Base-by-base conservation (phyloP, 2,888 invertebrate species). In the Noctua fimbriata region DNA sequence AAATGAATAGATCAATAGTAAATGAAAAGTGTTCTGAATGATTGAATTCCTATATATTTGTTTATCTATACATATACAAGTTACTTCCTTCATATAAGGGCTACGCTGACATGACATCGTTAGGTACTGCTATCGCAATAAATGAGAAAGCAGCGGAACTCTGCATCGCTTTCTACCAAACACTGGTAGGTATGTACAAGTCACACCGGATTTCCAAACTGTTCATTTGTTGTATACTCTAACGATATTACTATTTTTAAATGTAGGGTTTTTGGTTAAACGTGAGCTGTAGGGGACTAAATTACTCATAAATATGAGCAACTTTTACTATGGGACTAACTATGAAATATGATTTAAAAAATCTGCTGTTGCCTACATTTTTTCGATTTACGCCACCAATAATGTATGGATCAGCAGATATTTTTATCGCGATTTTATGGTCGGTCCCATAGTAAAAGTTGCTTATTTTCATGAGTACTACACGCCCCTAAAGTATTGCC, bases 111-210 rank as follows among this genome's bases (percentile, higher is more conserved):
- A 76, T 58, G 78, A 77, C 79, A 76, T 81, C 24, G 63, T 36
- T 73, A n/a, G 3, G 4, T 67, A 81, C 41, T 65, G 73, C 66
- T 83, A 83, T 81, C 79, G 77, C 75, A 85, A 81, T 78, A 78
- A 78, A 78, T 72, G 88, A 86, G 88, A 88, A 88, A 88, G 88
- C 88, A 75, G 73, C 79, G 78, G 75, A 83, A 83, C 79, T 81
- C 81, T 75, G 47, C 82, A 80, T 84, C 78, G 82, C 88, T 88
- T 88, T 88, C 88, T 88, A 89, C 79, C 79, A 81, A 83, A 86
- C 86, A 82, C 81, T 76, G n/a, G 73, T 79, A 41, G n/a, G 73
- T 79, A 41, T 41, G 41, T 41, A 86, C 89, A 83, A 84, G 89
- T 86, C 72, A 88, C 74, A 88, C 89, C 88, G 88, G 89, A 88